Evolutionary conservation across 2,888 invertebrate species (phyloP).

Genomic region (Ametastegia equiseti): DNA sequence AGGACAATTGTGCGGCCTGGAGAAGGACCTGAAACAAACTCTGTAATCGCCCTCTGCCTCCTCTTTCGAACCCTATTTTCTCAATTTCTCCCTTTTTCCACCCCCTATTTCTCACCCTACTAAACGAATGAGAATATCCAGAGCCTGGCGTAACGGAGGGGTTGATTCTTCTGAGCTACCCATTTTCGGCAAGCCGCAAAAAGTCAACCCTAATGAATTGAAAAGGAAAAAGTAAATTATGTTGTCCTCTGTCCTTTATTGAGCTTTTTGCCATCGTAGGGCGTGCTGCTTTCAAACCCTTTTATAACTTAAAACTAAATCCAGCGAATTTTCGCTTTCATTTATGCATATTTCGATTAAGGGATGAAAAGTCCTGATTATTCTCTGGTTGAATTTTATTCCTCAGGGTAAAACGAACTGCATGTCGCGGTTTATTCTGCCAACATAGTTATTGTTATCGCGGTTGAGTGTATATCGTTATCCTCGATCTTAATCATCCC

Average conservation of each 20-base stretch:
- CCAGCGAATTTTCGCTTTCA: neutral
- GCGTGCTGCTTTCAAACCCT: neutral
- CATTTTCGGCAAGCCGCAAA: constrained; percentile 24
- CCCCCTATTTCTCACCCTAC: neutral
- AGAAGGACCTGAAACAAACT: constrained; percentile 31
- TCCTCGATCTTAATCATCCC: neutral
- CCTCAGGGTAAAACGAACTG: too few species aligned
- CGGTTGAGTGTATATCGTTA: neutral
- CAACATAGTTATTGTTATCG: neutral
- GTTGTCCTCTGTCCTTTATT: constrained; percentile 11
- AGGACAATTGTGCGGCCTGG: constrained; percentile 35
- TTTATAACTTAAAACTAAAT: neutral
- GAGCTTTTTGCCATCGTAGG: constrained; percentile 7
- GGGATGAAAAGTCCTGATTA: too few species aligned
- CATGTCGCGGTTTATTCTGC: neutral
- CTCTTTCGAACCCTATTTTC: neutral
- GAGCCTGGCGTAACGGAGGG: constrained; percentile 7
- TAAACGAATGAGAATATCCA: constrained; percentile 4
- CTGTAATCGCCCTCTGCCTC: constrained; percentile 28
- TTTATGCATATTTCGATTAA: neutral
- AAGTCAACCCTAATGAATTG: constrained; percentile 33
- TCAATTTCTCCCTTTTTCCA: neutral
- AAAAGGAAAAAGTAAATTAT: constrained; percentile 5
- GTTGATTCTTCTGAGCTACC: constrained; percentile 24
- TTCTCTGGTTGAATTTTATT: neutral